These are phyloP conservation scores for Loris lydekkerianus DNA, from an alignment of 2,797 vertebrate genomes.

Conservation along the genomic window DNA sequence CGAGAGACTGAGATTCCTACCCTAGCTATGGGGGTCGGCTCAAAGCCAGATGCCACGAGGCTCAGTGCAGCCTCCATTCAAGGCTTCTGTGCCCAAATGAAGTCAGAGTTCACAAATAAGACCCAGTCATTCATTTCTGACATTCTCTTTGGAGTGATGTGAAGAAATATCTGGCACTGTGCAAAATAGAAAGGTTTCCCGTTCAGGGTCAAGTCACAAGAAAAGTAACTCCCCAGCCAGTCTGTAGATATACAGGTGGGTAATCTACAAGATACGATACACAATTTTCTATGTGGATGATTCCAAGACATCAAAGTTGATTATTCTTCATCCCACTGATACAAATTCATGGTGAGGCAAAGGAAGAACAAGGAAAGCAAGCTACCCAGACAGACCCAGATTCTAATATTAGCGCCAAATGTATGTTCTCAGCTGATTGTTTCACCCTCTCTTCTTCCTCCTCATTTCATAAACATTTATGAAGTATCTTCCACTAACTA, in stretches of 20 bases:
- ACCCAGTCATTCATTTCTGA: neutral
- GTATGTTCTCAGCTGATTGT: neutral
- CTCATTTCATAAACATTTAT: neutral
- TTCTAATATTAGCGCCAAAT: neutral
- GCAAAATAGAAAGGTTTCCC: neutral
- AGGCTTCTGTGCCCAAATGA: neutral
- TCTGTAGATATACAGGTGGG: neutral
- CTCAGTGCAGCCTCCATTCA: neutral
- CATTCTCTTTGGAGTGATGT: neutral
- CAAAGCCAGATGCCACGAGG: neutral
- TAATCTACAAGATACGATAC: neutral
- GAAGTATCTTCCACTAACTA: neutral
- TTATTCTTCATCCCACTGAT: neutral
- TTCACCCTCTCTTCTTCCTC: conserved; percentile 5
- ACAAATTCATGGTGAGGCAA: neutral
- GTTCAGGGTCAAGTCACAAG: neutral
- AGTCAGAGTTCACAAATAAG: neutral
- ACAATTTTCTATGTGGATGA: neutral
- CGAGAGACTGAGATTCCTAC: neutral
- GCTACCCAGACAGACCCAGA: neutral
- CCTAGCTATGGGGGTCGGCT: neutral
- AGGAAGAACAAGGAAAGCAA: neutral
- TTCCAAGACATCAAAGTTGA: neutral
- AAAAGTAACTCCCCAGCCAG: neutral
- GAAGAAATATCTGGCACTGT: neutral